Base-by-base conservation (phyloP, 2,888 invertebrate species). In the Sphaerophoria rueppellii region DNA sequence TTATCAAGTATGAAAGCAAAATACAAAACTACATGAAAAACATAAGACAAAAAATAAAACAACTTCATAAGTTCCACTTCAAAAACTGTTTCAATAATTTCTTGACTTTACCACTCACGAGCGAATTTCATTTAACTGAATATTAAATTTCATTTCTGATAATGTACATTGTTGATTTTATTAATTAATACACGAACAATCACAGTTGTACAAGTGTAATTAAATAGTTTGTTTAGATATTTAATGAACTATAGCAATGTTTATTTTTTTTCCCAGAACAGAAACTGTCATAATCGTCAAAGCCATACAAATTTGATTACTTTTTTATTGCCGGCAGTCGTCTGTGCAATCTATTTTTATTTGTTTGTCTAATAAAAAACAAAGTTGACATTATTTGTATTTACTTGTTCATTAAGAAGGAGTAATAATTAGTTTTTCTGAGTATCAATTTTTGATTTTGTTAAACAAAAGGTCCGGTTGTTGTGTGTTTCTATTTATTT, bases 201-300 rank as follows among this genome's bases (percentile, higher is more conserved):
- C 60, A 60, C 40, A 60, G 60, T 24, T 60, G 43, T 58, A 58
- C 40, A 24, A 40, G 60, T 60, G 60, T 60, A 60, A 60, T 60
- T 60, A 60, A 60, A 60, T 4, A 43, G 60, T 60, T 60, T 60
- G 43, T n/a, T 43, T 60, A 4, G 12, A 24, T 24, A 43, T 43
- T 40, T 43, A 60, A 11, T 11, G 11, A 43, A 24, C 12, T 43
- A 43, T 9, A 40, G 7, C 24, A 24, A 24, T 24, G 24, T 24
- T 24, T 24, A 24, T 24, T 24, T 2, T 24, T 24, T 24, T 24
- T 24, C 24, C 24, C 24, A 24, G 24, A 24, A 58, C 12, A 24
- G 11, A 24, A 37, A 16, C 58, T 58, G 58, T 58, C 58, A 58
- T 58, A 58, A 58, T 58, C 55, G 9, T 43, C 9, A 55, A 6